These are phyloP conservation scores for Phymanthus crucifer DNA, from an alignment of 92 coral and sea anemone species.

Conservation along the genomic window DNA sequence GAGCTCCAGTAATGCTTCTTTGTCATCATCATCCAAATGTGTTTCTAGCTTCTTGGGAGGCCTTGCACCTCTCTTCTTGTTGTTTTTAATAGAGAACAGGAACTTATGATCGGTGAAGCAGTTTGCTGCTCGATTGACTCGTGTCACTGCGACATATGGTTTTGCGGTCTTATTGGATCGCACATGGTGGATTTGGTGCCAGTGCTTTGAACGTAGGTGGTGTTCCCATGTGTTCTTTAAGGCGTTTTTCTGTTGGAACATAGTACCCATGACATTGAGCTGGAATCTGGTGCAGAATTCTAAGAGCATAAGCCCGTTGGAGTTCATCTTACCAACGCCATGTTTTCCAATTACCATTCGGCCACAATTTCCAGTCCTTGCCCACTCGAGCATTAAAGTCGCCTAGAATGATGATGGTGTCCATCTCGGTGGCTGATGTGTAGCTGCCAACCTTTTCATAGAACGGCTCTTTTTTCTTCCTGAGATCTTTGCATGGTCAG, in stretches of 20 bases:
- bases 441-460: conserved; percentile 41
- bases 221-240: conserved; percentile 61
- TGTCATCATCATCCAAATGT: too few species aligned
- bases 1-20: too few species aligned
- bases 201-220: conserved; percentile 28
- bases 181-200: conserved; percentile 42
- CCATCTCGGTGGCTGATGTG: conserved; percentile 13
- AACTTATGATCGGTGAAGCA: conserved; percentile 45
- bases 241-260: conserved; percentile 48
- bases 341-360: conserved; percentile 46
- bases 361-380: conserved; percentile 47
- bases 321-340: conserved; percentile 48
- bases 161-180: conserved; percentile 27
- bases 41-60: conserved; percentile 36
- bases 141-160: conserved; percentile 38
- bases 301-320: conserved; percentile 50
- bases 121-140: conserved; percentile 35
- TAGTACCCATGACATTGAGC: conserved; percentile 45
- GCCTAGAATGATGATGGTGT: conserved; percentile 30
- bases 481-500: conserved; percentile 8
- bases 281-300: conserved; percentile 49
- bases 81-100: conserved; percentile 18
- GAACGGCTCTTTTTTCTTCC: conserved; percentile 12
- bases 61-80: conserved; percentile 19
- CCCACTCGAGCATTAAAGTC: conserved; percentile 55